A percentile compares a stretch with the other conserved stretches of the same genome.
These are phyloP conservation scores for Pristionchus maxplancki DNA, from an alignment of 2,888 invertebrate species.

Conservation along the genomic window DNA sequence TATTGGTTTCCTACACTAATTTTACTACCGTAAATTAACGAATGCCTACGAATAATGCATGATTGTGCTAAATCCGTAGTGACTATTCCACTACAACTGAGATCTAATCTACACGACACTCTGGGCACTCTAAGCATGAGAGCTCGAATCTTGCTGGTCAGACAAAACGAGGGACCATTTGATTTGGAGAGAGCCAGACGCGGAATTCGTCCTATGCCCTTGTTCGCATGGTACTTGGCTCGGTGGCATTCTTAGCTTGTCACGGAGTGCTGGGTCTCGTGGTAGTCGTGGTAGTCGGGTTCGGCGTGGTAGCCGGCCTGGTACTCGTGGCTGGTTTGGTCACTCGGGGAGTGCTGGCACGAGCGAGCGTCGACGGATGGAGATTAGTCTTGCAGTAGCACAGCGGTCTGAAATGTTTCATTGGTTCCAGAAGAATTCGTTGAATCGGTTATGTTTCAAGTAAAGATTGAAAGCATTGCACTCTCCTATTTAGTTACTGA, in stretches of 20 bases:
- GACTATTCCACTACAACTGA: neutral
- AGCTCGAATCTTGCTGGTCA: neutral
- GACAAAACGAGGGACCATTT: neutral
- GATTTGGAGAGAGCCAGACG: too few species aligned
- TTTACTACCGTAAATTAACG: neutral
- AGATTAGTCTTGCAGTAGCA: conserved; percentile 38
- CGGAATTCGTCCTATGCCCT: too few species aligned
- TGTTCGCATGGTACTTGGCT: too few species aligned
- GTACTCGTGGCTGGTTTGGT: neutral
- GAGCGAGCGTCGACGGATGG: neutral
- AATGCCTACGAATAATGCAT: neutral
- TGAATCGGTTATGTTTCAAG: too few species aligned
- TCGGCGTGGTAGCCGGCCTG: neutral
- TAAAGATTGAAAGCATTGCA: neutral
- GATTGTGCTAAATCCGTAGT: neutral
- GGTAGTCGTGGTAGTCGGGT: neutral
- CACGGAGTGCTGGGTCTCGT: neutral
- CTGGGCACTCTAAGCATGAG: neutral
- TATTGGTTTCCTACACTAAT: too few species aligned
- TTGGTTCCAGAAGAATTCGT: neutral
- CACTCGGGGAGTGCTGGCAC: neutral
- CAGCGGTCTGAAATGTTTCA: conserved; percentile 10
- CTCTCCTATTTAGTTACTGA: too few species aligned
- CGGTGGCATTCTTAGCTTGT: too few species aligned
- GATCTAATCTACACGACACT: neutral